These are phyloP conservation scores for Trogon melanurus DNA, from an alignment of 2,113 vertebrate genomes.

Conservation along the genomic window DNA sequence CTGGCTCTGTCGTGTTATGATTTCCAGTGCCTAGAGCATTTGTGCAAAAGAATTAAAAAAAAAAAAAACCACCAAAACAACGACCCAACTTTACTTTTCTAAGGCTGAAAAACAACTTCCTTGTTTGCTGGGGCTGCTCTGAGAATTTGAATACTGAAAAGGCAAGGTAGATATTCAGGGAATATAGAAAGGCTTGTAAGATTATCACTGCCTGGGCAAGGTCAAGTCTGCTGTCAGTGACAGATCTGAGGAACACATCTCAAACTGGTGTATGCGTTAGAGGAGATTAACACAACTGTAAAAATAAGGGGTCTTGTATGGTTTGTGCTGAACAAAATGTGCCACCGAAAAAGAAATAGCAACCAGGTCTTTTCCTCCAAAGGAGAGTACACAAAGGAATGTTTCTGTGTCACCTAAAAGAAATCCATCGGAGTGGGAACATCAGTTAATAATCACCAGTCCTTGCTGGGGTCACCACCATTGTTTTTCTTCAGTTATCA, in stretches of 20 bases:
- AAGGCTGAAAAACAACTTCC: slow-evolving; percentile 31
- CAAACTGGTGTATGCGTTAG: rapidly evolving
- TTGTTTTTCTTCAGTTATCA: slow-evolving; percentile 8
- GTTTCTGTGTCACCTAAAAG: background rate
- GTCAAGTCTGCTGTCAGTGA: background rate
- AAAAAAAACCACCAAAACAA: background rate
- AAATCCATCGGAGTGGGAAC: background rate
- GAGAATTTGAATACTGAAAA: background rate
- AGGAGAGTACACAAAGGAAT: background rate
- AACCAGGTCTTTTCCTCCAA: background rate
- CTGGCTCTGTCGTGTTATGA: background rate
- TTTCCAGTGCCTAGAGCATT: slow-evolving; percentile 6
- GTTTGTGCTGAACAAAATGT: background rate
- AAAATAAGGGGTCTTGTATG: background rate
- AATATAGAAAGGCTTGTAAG: background rate
- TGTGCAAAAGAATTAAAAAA: slow-evolving; percentile 11
- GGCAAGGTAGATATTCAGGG: background rate
- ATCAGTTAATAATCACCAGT: slow-evolving; percentile 53
- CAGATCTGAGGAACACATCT: background rate
- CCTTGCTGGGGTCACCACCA: background rate
- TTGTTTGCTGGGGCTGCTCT: slow-evolving; percentile 26
- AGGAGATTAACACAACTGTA: background rate
- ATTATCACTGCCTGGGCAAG: background rate
- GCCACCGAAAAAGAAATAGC: background rate
- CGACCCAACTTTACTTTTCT: background rate